These are phyloP conservation scores for Ormia ochracea DNA, from an alignment of 2,888 invertebrate genomes.

Conservation along the genomic window DNA sequence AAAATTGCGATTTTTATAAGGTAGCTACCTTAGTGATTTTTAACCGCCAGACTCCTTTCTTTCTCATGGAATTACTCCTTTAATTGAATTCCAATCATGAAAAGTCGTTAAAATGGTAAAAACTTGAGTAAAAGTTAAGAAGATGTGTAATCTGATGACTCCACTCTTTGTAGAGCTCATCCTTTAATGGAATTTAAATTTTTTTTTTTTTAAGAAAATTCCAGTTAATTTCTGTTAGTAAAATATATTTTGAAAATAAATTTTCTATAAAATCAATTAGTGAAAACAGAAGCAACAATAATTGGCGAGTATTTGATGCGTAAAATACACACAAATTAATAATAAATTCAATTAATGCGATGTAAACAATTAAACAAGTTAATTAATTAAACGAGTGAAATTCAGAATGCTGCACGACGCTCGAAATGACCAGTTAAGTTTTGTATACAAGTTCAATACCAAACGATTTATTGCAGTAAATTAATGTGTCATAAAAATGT, in stretches of 20 bases:
- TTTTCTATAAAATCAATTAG: constrained; percentile 16
- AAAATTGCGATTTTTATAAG: too few species aligned
- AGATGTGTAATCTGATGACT: too few species aligned
- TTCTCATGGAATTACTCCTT: too few species aligned
- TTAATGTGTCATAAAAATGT: background rate
- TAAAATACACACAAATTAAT: constrained; percentile 70
- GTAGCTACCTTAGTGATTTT: too few species aligned
- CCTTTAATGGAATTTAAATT: too few species aligned
- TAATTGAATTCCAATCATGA: too few species aligned
- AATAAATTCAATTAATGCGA: constrained; percentile 75
- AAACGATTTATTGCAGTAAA: background rate
- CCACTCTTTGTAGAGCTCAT: too few species aligned
- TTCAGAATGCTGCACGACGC: constrained; percentile 71
- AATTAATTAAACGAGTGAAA: constrained; percentile 72
- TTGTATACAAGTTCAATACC: background rate
- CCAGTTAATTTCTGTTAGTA: background rate
- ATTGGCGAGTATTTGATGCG: constrained; percentile 54
- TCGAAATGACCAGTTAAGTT: constrained; percentile 21
- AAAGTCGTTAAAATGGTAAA: too few species aligned
- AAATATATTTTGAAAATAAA: background rate
- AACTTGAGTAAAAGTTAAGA: too few species aligned
- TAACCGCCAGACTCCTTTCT: too few species aligned
- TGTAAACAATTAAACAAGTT: constrained; percentile 75
- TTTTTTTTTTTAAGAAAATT: background rate
- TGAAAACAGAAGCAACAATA: constrained; percentile 3